A percentile compares a stretch with the other conserved stretches of the same genome.
phyloP scores from a whole-genome alignment of 2,797 vertebrate species.

The Apogon hyalosoma region DNA sequence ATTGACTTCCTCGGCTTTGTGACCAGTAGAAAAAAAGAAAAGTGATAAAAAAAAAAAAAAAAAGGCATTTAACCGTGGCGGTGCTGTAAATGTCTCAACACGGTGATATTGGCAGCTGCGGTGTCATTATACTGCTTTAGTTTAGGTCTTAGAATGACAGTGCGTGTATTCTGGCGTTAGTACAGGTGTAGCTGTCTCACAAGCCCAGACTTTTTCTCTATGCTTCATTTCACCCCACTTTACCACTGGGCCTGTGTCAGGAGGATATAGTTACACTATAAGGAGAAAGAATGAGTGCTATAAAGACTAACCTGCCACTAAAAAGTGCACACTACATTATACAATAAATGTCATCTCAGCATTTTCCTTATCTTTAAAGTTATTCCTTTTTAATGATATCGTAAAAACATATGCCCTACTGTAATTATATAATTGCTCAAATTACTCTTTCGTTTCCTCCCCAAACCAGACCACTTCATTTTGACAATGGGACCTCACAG shows the following conservation, averaged over 20 bases:
- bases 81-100: constrained; percentile 26
- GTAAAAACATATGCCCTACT: constrained; percentile 27
- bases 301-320: constrained; percentile 9
- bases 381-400: constrained; percentile 17
- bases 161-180: constrained; percentile 35
- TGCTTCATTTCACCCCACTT: constrained; percentile 61
- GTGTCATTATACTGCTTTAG: constrained; percentile 37
- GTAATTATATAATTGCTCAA: constrained; percentile 42
- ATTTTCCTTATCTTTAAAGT: constrained; percentile 18
- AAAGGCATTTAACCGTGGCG: constrained; percentile 38
- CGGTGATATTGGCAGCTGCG: constrained; percentile 45
- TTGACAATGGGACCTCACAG: constrained; percentile 50
- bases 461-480: constrained; percentile 34
- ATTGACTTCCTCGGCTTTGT: constrained; percentile 33
- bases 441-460: not conserved
- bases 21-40: constrained; percentile 28
- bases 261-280: constrained; percentile 31
- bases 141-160: constrained; percentile 37
- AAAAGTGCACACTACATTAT: constrained; percentile 6
- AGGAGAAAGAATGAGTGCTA: constrained; percentile 27
- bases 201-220: constrained; percentile 32
- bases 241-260: constrained; percentile 36
- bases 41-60: constrained; percentile 9
- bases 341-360: constrained; percentile 23
- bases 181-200: constrained; percentile 56